Evolutionary conservation across 2,888 invertebrate species (phyloP).

Genomic region (Harpalus rufipes): DNA sequence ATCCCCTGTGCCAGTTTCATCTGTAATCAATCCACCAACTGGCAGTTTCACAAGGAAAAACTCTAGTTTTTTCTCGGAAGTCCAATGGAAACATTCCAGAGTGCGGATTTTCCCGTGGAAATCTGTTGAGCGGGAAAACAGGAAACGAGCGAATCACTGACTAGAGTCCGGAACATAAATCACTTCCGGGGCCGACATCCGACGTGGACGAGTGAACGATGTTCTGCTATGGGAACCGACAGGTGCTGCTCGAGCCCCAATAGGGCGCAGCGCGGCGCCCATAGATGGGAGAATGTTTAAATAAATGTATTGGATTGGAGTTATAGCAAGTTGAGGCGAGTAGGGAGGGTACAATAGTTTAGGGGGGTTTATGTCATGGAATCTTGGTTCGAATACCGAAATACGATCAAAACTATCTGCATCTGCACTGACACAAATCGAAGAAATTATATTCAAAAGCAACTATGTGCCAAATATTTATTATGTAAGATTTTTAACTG

Average conservation of each 20-base stretch:
- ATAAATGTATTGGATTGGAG: not conserved
- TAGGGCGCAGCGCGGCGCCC: not conserved
- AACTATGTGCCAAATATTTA: too few species aligned
- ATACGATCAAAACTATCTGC: too few species aligned
- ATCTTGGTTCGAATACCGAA: too few species aligned
- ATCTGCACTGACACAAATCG: too few species aligned
- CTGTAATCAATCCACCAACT: conserved; percentile 44
- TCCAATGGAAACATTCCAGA: conserved; percentile 54
- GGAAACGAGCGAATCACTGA: conserved; percentile 66
- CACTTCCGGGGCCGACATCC: conserved; percentile 62
- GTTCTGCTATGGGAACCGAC: conserved; percentile 52
- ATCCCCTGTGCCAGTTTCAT: not conserved
- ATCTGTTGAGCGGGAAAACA: conserved; percentile 65
- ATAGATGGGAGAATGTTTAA: not conserved
- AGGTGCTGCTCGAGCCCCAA: conserved; percentile 30
- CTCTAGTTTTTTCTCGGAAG: not conserved
- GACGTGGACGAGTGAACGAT: conserved; percentile 51
- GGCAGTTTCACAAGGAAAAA: conserved; percentile 18
- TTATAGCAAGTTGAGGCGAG: not conserved
- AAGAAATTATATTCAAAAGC: too few species aligned
- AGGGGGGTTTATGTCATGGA: not conserved
- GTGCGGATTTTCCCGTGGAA: conserved; percentile 59
- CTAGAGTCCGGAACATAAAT: conserved; percentile 65
- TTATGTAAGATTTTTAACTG: too few species aligned
- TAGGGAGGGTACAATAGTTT: conserved; percentile 3